phyloP scores from a whole-genome alignment of 2,888 invertebrate species.

The Athalia cordata region DNA sequence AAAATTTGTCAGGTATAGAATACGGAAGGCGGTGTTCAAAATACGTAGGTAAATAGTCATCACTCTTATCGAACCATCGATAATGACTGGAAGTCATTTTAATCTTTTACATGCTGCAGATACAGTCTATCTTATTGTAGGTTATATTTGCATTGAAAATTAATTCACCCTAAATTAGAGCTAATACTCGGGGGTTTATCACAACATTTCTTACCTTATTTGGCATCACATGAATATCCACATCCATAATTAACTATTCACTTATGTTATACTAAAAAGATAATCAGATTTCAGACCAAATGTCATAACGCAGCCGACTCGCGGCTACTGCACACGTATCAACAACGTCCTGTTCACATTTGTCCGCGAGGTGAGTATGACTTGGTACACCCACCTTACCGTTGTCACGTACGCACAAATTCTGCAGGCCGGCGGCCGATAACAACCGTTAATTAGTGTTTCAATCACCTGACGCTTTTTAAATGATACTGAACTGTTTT shows the following conservation, averaged over 20 bases:
- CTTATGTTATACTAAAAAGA: slow-evolving; percentile 47
- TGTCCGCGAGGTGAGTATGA: neutral
- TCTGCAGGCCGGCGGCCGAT: neutral
- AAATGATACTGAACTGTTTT: too few species aligned
- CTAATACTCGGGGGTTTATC: neutral
- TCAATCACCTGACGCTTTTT: too few species aligned
- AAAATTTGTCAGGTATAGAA: neutral
- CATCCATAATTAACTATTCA: slow-evolving; percentile 53
- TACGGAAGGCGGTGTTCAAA: neutral
- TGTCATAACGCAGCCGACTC: slow-evolving; percentile 50
- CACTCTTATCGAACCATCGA: neutral
- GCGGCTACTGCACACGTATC: slow-evolving; percentile 30
- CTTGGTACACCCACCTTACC: neutral
- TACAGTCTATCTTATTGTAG: slow-evolving; percentile 11
- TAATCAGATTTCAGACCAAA: slow-evolving; percentile 49
- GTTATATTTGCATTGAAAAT: slow-evolving; percentile 22
- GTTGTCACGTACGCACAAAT: neutral
- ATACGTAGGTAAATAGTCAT: neutral
- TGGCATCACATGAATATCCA: slow-evolving; percentile 55
- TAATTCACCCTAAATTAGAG: neutral
- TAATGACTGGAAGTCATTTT: neutral
- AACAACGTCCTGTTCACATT: slow-evolving; percentile 26
- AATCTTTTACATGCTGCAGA: neutral
- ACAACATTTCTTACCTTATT: slow-evolving; percentile 60
- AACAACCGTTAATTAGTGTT: too few species aligned